Evolutionary conservation across 2,113 vertebrate species (phyloP), one percentile per base, ranked within the genome.

Genomic region (Elachura formosa): DNA sequence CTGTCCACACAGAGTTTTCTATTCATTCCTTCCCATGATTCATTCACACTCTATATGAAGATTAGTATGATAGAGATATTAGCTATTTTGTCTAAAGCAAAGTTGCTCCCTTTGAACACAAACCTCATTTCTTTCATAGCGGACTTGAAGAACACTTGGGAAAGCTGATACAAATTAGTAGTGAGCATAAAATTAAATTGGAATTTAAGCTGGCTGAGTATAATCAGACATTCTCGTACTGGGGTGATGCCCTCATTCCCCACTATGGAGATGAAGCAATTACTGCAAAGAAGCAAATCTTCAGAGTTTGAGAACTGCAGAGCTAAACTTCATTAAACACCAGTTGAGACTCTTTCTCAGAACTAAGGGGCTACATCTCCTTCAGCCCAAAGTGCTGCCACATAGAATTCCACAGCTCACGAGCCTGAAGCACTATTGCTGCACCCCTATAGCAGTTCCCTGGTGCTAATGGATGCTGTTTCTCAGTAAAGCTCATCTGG

Each of bases 171-270:
- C 26, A 91, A 89, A 89, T 82, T 87, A 91, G 41, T 40, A 76
- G n/a, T 33, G 62, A 89, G 49, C 2, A 1, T 68, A 87, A 96
- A 87, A 93, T 94, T 69, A 85, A 91, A 85, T 54, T 66, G 38
- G 41, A 96, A 77, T 94, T 87, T 90, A 76, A 90, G 40, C 38
- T 83, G 58, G 2, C 41, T 46, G 62, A 78, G 77, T 75, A 34
- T 72, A 91, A 94, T 93, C 74, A 91, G 61, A 52, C 64, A 23
- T 91, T 78, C 61, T 63, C 31, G 38, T 54, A 45, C 64, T 61
- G 56, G 36, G 84, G 84, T 93, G 89, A 91, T 94, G 90, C 69
- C 56, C 92, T 93, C 87, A 52, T 87, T 91, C 66, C 71, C 69
- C 69, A 82, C 52, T 67, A 82, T 33, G 69, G 69, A 89, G 87